A percentile compares a stretch with the other conserved stretches of the same genome.
These are phyloP conservation scores for Eptesicus fuscus DNA, from an alignment of 2,113 vertebrate genomes.

Conservation along the genomic window DNA sequence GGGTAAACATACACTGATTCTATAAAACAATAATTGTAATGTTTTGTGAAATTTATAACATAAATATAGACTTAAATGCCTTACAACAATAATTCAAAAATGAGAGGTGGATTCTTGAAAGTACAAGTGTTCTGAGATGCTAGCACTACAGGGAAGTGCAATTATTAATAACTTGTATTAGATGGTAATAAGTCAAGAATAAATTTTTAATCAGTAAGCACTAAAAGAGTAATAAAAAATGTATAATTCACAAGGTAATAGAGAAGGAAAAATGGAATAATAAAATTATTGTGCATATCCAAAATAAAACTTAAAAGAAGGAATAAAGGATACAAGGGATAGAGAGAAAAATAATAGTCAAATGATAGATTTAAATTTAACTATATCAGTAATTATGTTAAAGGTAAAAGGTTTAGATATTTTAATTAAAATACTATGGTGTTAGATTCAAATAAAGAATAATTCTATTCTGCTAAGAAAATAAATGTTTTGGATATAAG, in stretches of 20 bases:
- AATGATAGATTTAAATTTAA: neutral
- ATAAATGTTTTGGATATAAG: neutral
- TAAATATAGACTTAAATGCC: neutral
- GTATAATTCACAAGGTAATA: constrained; percentile 14
- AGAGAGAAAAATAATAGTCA: neutral
- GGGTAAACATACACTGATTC: neutral
- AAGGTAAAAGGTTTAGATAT: neutral
- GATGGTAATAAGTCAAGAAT: constrained; percentile 16
- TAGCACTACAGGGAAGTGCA: neutral
- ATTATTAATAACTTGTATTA: constrained; percentile 45
- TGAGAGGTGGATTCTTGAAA: neutral
- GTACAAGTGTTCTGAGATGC: neutral
- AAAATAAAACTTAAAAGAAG: neutral
- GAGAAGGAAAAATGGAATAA: neutral
- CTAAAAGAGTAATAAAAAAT: constrained; percentile 37
- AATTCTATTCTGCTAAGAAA: neutral
- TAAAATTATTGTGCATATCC: neutral
- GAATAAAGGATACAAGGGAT: neutral
- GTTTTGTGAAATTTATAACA: neutral
- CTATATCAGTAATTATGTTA: neutral
- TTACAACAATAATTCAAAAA: neutral
- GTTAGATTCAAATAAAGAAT: neutral
- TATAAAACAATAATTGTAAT: neutral
- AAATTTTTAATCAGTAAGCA: constrained; percentile 53
- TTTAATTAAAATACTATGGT: neutral